Conservation (phyloP, 2,113 vertebrate genomes). For the Morone saxatilis region DNA sequence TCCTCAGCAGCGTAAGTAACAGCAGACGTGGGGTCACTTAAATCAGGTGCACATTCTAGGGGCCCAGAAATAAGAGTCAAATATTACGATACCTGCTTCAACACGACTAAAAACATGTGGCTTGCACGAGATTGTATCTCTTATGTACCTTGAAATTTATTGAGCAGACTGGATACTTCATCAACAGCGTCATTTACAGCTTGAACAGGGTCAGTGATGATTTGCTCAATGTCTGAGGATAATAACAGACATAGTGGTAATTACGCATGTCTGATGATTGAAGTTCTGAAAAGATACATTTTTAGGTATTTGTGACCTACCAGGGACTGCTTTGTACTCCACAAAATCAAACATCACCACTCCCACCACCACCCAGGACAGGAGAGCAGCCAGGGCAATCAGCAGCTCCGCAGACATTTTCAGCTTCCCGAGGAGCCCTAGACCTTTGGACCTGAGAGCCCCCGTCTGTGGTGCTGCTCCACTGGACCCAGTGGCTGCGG, state of each 20-base stretch:
- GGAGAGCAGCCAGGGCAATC: slow-evolving; percentile 90
- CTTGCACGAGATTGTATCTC: neutral
- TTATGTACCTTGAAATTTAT: slow-evolving; percentile 78
- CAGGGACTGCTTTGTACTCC: slow-evolving; percentile 91
- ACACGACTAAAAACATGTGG: neutral
- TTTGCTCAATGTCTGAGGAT: slow-evolving; percentile 78
- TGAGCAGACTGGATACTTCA: slow-evolving; percentile 73
- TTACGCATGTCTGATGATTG: neutral
- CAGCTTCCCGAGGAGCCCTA: slow-evolving; percentile 88
- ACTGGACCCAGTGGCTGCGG: slow-evolving; percentile 84
- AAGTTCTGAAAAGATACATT: neutral
- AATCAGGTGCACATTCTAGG: slow-evolving; percentile 78
- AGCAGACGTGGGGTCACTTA: slow-evolving; percentile 73
- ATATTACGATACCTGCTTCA: neutral
- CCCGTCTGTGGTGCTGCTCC: slow-evolving; percentile 79
- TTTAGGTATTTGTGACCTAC: slow-evolving; percentile 79
- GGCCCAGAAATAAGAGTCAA: neutral
- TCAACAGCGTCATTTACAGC: slow-evolving; percentile 79
- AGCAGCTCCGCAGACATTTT: slow-evolving; percentile 93
- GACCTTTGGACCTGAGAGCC: slow-evolving; percentile 83
- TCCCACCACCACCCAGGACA: slow-evolving; percentile 94
- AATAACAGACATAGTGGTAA: neutral
- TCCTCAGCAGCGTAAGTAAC: slow-evolving; percentile 73
- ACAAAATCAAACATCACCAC: slow-evolving; percentile 97
- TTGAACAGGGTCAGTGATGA: slow-evolving; percentile 77